Evolutionary conservation across 1,140 invertebrate species (phyloP), one percentile per base, ranked within the genome.

Genomic region (Ostrea denselamellosa): DNA sequence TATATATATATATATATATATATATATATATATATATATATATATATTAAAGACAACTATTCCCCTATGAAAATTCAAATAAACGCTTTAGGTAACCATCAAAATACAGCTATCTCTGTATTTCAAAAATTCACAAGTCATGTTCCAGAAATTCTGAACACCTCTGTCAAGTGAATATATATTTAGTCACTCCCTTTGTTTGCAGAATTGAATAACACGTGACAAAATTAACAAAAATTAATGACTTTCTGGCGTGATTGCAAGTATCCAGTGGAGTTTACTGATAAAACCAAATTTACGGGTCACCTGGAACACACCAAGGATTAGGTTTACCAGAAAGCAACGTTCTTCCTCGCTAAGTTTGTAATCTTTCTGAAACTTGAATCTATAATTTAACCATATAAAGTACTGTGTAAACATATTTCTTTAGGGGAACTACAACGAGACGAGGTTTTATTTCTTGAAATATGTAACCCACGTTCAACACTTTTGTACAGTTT

Each of bases 261-360:
- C 34, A 77, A 77, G 28, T 25, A 77, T 77, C 28, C 14, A 77
- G 8, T 14, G 28, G 28, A 9, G 0, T 77, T 77, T 77, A 77
- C 68, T 77, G 68, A 77, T 77, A 77, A 62, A 62, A 77, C 68
- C 68, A 77, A 34, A 77, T 25, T 77, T 77, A 77, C 68, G 68
- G 68, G 68, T 77, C 68, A 77, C 8, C 22, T 77, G 28, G 25
- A 77, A 77, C 14, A 14, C 9, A 77, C 22, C 25, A 25, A 25
- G 22, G 25, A 77, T 25, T 34, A 34, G 68, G 14, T 77, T 77
- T 34, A 34, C 22, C 68, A 77, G 68, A 28, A 34, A 34, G 68
- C 28, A 77, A 25, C 8, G 25, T 28, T 34, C 68, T 44, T 77
- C 22, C 12, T 77, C 68, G 68, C 10, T 34, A 14, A 14, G 14